Evolutionary conservation across 92 coral and sea anemone species (phyloP), one percentile per base, ranked within the genome.

Genomic region (Parazoanthus darwini): DNA sequence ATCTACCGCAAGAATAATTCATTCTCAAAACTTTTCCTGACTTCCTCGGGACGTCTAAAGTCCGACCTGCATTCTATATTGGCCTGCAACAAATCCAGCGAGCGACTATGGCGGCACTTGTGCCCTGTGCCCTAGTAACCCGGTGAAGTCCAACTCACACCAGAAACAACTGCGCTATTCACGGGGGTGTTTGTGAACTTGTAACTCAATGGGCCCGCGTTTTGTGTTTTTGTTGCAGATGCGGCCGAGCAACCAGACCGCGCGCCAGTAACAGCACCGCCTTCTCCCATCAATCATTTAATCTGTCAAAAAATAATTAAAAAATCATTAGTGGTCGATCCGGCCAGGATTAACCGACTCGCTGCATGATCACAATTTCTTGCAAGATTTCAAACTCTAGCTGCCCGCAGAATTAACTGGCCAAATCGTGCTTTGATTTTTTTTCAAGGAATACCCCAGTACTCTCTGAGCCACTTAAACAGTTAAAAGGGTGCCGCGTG

Each of bases 241-340:
- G 94, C 95, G 92, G 94, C 93, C 93, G 88, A 88, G 92, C 92
- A 88, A 89, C 94, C 88, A 88, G 85, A 92, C 94, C 96, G 59
- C 59, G 59, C 59, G 94, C 91, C 92, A 87, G 90, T 77, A 89
- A 77, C 91, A 80, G 96, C 88, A 86, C 98, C 98, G 98, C 98
- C 98, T 80, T 80, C 91, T 76, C 86, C 94, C 88, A 93, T 94
- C 98, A 94, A 94, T 94, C 98, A 94, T 90, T 89, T 87, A 91
- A 94, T 93, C 98, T 94, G 98, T 94, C 98, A 94, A 88, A 94
- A 93, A 94, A 91, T 94, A 94, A 94, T 94, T 93, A 93, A 94
- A 94, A 94, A 93, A 94, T 94, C 94, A 93, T 94, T 94, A 94
- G 92, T 94, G 98, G 94, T 90, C 91, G 92, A 91, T 89, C 88